These are phyloP conservation scores for Chrysopilus asiliformis DNA, from an alignment of 2,888 invertebrate species.

Conservation along the genomic window DNA sequence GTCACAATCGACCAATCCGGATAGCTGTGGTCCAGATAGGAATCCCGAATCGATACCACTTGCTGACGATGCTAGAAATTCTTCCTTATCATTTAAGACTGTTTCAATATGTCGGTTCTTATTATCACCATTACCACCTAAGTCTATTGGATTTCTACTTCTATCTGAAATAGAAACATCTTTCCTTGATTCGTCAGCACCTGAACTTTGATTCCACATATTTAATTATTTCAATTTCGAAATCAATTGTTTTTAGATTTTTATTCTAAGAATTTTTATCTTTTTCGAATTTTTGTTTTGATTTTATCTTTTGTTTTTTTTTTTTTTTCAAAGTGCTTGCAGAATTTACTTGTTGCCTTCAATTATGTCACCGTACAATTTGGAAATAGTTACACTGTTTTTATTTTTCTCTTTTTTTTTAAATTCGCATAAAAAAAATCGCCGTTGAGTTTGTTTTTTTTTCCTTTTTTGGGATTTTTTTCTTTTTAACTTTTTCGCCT, in stretches of 20 bases:
- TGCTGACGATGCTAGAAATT: neutral
- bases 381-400: too few relatives aligned
- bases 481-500: too few relatives aligned
- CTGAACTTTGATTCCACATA: conserved; percentile 13
- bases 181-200: conserved; percentile 10
- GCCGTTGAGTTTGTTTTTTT: too few relatives aligned
- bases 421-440: too few relatives aligned
- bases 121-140: too few relatives aligned
- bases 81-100: too few relatives aligned
- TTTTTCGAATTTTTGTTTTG: neutral
- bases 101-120: too few relatives aligned
- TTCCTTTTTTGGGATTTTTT: too few relatives aligned
- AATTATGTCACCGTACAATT: too few relatives aligned
- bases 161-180: conserved; percentile 11
- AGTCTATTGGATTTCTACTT: conserved; percentile 4
- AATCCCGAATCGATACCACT: conserved; percentile 36
- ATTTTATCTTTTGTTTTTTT: neutral
- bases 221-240: conserved; percentile 4
- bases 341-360: too few relatives aligned
- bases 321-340: too few relatives aligned
- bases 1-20: conserved; percentile 9
- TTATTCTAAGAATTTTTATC: neutral
- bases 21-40: conserved; percentile 36
- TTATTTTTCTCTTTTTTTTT: too few relatives aligned
- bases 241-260: neutral